Conservation (phyloP, 30 jellyfish, hydroid and myxozoan species). For the Nemopilema nomurai region DNA sequence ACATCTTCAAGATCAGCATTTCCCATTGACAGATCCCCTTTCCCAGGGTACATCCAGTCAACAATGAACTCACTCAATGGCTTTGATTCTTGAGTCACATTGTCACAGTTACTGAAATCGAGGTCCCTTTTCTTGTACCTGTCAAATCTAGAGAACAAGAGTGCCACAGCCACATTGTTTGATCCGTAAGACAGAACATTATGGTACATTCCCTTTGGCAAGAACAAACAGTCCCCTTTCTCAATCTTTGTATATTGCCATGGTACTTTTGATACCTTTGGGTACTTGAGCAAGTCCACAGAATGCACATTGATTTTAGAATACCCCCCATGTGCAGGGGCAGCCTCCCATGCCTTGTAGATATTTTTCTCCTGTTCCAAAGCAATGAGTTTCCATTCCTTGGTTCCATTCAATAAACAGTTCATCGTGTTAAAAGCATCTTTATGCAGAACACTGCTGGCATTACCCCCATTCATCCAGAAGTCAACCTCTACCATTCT, state of each 20-base stretch:
- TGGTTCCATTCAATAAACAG: conserved; percentile 86
- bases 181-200: conserved; percentile 78
- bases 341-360: conserved; percentile 88
- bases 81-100: conserved; percentile 27
- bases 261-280: conserved; percentile 76
- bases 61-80: conserved; percentile 67
- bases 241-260: conserved; percentile 69
- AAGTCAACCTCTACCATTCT: conserved; percentile 74
- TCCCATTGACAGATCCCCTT: conserved; percentile 85
- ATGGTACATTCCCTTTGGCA: conserved; percentile 85
- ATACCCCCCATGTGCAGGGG: conserved; percentile 81
- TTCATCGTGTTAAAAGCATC: conserved; percentile 83
- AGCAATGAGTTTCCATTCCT: conserved; percentile 82
- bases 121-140: conserved; percentile 48
- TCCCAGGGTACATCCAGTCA: conserved; percentile 88
- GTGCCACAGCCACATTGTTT: conserved; percentile 77
- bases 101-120: conserved; percentile 71
- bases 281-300: conserved; percentile 76
- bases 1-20: conserved; percentile 70
- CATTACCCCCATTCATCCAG: conserved; percentile 85
- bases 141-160: conserved; percentile 70
- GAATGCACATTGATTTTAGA: conserved; percentile 71
- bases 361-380: conserved; percentile 67
- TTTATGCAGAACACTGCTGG: conserved; percentile 84
- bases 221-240: conserved; percentile 85